These are phyloP conservation scores for Dastarcus helophoroides DNA, from an alignment of 2,888 invertebrate genomes.

Conservation along the genomic window DNA sequence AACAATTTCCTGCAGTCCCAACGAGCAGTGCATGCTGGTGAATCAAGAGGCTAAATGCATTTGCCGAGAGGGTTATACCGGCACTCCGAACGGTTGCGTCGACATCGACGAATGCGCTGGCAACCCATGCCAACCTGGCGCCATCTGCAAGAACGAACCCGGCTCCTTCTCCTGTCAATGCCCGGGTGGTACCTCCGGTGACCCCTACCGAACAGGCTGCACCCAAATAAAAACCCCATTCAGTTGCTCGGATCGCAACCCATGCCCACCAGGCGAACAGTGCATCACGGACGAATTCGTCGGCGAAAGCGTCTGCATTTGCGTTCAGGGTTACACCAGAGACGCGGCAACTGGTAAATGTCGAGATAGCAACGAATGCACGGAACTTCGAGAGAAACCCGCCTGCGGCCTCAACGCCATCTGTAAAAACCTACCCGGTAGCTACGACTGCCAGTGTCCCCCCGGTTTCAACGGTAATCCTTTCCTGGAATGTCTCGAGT, in stretches of 20 bases:
- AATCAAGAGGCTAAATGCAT: slow-evolving; percentile 75
- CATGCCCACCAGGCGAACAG: slow-evolving; percentile 76
- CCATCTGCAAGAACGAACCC: slow-evolving; percentile 79
- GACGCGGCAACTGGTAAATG: slow-evolving; percentile 63
- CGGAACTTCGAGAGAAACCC: slow-evolving; percentile 58
- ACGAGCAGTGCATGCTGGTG: slow-evolving; percentile 78
- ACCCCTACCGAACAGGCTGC: slow-evolving; percentile 71
- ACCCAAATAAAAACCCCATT: slow-evolving; percentile 50
- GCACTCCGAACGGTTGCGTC: slow-evolving; percentile 59
- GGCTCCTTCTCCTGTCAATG: slow-evolving; percentile 83
- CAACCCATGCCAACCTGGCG: slow-evolving; percentile 73
- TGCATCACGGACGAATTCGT: slow-evolving; percentile 66
- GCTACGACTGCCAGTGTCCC: slow-evolving; percentile 87
- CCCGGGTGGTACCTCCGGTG: slow-evolving; percentile 68
- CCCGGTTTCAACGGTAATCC: slow-evolving; percentile 83
- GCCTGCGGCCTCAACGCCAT: slow-evolving; percentile 82
- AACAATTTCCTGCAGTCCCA: slow-evolving; percentile 69
- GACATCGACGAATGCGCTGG: slow-evolving; percentile 82
- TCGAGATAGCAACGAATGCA: slow-evolving; percentile 78
- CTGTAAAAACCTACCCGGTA: slow-evolving; percentile 86
- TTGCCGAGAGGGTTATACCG: slow-evolving; percentile 72
- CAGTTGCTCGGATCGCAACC: slow-evolving; percentile 61
- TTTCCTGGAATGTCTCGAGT: slow-evolving; percentile 68
- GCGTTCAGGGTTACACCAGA: slow-evolving; percentile 76
- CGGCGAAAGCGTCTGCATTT: slow-evolving; percentile 76